These are phyloP conservation scores for Dione vanillae DNA, from an alignment of 2,888 invertebrate species.

Conservation along the genomic window DNA sequence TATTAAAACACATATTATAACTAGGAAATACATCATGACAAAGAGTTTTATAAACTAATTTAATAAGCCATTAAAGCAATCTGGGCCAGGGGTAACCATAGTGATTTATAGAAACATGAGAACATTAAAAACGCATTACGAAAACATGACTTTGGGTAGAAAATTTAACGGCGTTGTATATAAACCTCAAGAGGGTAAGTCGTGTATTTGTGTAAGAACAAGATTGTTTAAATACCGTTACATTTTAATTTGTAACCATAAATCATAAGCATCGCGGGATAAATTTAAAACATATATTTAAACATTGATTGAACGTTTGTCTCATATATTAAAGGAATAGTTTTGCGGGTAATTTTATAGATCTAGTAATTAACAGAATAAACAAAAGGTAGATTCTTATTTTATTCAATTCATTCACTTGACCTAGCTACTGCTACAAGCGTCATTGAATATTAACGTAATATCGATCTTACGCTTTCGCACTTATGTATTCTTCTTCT, in stretches of 20 bases:
- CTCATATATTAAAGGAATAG: no score
- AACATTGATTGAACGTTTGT: no score
- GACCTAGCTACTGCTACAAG: constrained; percentile 16
- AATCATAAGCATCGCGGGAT: neutral
- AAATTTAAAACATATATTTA: no score
- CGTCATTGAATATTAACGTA: constrained; percentile 29
- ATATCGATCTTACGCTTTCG: constrained; percentile 18
- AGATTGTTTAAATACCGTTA: constrained; percentile 40
- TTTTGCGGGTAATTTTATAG: no score
- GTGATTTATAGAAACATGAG: constrained; percentile 83
- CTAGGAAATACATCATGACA: constrained; percentile 38
- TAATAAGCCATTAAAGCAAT: constrained; percentile 83
- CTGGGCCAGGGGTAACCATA: constrained; percentile 79
- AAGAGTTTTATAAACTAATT: constrained; percentile 64
- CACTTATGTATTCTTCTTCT: no score
- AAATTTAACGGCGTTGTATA: constrained; percentile 74
- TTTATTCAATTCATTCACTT: constrained; percentile 13
- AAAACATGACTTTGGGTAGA: constrained; percentile 82
- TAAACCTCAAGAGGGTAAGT: constrained; percentile 69
- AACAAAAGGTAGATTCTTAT: constrained; percentile 1
- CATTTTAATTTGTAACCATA: constrained; percentile 22
- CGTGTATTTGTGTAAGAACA: constrained; percentile 58
- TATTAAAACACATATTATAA: no score
- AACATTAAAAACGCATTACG: constrained; percentile 84
- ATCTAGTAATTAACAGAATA: no score